phyloP scores from a whole-genome alignment of 1,140 invertebrate genomes.

The Dolichoris vasculosae region DNA sequence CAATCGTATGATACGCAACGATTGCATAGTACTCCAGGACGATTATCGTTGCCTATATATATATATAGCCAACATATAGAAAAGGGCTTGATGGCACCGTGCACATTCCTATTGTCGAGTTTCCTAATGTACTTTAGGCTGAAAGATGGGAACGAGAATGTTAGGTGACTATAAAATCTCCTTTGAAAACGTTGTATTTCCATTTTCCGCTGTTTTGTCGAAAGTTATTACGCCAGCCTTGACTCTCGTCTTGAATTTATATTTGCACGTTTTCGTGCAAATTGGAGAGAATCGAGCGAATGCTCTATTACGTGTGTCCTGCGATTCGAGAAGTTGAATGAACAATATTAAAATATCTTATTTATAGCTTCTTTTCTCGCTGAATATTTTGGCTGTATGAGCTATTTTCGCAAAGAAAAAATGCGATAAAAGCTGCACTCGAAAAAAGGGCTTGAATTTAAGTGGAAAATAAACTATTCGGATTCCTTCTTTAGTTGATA shows the following conservation, averaged over 20 bases:
- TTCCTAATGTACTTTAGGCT: slow-evolving; percentile 5
- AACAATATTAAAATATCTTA: slow-evolving; percentile 39
- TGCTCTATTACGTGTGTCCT: slow-evolving; percentile 37
- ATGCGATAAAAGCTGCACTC: background rate
- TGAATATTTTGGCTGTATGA: background rate
- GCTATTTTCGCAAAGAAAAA: background rate
- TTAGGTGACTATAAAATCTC: background rate
- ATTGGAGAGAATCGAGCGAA: background rate
- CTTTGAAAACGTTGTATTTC: slow-evolving; percentile 36
- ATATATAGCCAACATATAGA: background rate
- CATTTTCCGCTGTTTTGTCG: slow-evolving; percentile 43
- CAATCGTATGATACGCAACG: no score
- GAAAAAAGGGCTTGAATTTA: background rate
- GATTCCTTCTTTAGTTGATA: no score
- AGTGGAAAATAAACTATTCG: background rate
- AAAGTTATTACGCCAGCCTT: slow-evolving; percentile 40
- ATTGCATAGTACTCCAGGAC: background rate
- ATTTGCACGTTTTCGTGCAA: background rate
- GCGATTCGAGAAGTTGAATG: slow-evolving; percentile 20
- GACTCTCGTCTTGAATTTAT: slow-evolving; percentile 26
- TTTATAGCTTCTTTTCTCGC: background rate
- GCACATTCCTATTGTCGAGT: slow-evolving; percentile 3
- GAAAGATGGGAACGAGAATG: background rate
- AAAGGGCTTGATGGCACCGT: slow-evolving; percentile 19
- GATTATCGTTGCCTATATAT: background rate